These are phyloP conservation scores for Archaeoteleia sp. DNA, from an alignment of 2,888 invertebrate genomes.

Conservation along the genomic window DNA sequence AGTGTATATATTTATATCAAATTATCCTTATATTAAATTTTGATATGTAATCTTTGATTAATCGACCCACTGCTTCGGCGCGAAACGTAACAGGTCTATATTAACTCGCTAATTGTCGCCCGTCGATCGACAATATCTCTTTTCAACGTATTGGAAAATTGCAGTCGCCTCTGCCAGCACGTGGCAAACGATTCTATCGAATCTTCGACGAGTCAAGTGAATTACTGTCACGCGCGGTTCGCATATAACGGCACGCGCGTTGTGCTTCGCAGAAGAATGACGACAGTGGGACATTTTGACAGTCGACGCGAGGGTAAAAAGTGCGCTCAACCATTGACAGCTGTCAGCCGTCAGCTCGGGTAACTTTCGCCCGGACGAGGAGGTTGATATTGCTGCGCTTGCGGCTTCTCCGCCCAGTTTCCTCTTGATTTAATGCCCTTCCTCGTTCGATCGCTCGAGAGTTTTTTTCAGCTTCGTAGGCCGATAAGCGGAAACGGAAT, in stretches of 20 bases:
- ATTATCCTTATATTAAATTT: too few species aligned
- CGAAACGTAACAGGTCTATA: constrained; percentile 14
- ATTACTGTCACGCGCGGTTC: constrained; percentile 56
- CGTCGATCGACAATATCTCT: constrained; percentile 20
- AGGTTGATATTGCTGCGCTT: constrained; percentile 69
- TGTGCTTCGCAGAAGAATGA: constrained; percentile 40
- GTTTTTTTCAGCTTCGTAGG: constrained; percentile 39
- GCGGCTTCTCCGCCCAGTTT: constrained; percentile 55
- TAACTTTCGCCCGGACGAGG: constrained; percentile 65
- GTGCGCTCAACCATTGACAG: constrained; percentile 49
- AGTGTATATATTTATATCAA: too few species aligned
- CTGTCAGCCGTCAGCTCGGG: constrained; percentile 59
- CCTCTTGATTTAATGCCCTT: constrained; percentile 51
- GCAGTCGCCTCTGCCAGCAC: constrained; percentile 19
- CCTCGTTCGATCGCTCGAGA: constrained; percentile 33
- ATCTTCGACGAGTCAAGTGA: constrained; percentile 58
- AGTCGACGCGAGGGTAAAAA: constrained; percentile 45
- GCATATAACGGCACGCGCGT: constrained; percentile 35
- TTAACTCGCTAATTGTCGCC: constrained; percentile 38
- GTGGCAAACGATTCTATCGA: constrained; percentile 51
- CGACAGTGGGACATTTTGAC: constrained; percentile 47
- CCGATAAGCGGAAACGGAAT: constrained; percentile 49
- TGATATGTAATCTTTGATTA: too few species aligned
- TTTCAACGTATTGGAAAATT: constrained; percentile 18
- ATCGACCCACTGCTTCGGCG: too few species aligned